Base-by-base conservation (phyloP, 2,113 vertebrate genomes). In the Cepphus grylle region DNA sequence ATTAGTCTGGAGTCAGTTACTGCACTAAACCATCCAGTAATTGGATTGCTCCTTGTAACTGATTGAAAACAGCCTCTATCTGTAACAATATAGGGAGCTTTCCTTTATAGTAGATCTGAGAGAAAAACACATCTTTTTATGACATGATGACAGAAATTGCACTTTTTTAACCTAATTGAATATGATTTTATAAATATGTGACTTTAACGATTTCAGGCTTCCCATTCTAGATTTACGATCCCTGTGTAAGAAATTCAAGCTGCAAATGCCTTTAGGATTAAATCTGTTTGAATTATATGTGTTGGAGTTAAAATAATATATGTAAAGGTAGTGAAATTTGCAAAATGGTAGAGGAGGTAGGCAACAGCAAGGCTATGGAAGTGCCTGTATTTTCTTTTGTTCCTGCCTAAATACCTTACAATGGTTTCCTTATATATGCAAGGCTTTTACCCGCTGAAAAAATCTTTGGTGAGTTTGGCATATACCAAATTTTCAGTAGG, bases 1-100 rank as follows among this genome's bases (percentile, higher is more conserved):
- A 99, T 99, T 99, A 99, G 99, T 99, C 99, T 99, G 99, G 99
- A 99, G 99, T 99, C 99, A 98, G 98, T 98, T 99, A 99, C 99
- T 99, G 99, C 99, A 99, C 99, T 99, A 99, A 99, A 99, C 99
- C 99, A 98, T 98, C 98, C 97, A 86, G 97, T 99, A 99, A 99
- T 99, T 99, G 98, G 98, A 99, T 99, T 99, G 99, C 98, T 98
- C 96, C 98, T 98, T 98, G 98, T 99, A 99, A 99, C 99, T 99
- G 99, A 99, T 99, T 99, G 99, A 99, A 99, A 99, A 98, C 99
- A 99, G 99, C 98, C 98, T 97, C 98, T 98, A 98, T 98, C 98
- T 98, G 97, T 98, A 97, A 98, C 98, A 98, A 98, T 98, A 98
- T 97, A 98, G 97, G 97, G 97, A 97, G 97, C 98, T 97, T 98